phyloP scores from a whole-genome alignment of 64 coral and sea anemone species.

The Dendronephthya gigantea region DNA sequence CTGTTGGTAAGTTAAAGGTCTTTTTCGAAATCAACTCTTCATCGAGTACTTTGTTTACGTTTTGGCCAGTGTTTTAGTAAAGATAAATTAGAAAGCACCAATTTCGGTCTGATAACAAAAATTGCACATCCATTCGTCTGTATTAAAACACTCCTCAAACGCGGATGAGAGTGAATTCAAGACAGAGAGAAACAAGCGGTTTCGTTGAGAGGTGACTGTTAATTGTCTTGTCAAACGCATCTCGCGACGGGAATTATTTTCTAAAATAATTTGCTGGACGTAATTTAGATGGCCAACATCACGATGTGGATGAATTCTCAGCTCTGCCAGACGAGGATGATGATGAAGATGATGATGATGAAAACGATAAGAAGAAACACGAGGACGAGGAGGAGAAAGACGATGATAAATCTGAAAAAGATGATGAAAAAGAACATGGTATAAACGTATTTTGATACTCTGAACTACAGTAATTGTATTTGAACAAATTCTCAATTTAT shows the following conservation, averaged over 20 bases:
- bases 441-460: neutral
- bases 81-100: no score
- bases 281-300: slow-evolving; percentile 44
- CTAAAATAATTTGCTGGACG: neutral
- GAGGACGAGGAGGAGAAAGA: slow-evolving; percentile 18
- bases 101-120: no score
- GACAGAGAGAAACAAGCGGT: no score
- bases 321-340: slow-evolving; percentile 28
- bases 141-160: no score
- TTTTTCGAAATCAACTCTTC: no score
- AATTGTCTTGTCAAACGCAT: no score
- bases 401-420: neutral
- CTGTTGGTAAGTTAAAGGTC: slow-evolving; percentile 28
- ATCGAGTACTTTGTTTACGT: no score
- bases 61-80: no score
- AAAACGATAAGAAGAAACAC: slow-evolving; percentile 21
- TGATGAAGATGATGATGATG: slow-evolving; percentile 33
- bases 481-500: neutral
- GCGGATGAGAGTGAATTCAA: no score
- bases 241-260: neutral
- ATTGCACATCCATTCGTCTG: no score
- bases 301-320: slow-evolving; percentile 40
- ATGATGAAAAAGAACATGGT: neutral
- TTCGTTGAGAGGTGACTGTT: no score
- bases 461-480: neutral